Evolutionary conservation across 1,140 invertebrate genomes (phyloP), one percentile per base, ranked within the genome.

Genomic region (Drosophila lini): DNA sequence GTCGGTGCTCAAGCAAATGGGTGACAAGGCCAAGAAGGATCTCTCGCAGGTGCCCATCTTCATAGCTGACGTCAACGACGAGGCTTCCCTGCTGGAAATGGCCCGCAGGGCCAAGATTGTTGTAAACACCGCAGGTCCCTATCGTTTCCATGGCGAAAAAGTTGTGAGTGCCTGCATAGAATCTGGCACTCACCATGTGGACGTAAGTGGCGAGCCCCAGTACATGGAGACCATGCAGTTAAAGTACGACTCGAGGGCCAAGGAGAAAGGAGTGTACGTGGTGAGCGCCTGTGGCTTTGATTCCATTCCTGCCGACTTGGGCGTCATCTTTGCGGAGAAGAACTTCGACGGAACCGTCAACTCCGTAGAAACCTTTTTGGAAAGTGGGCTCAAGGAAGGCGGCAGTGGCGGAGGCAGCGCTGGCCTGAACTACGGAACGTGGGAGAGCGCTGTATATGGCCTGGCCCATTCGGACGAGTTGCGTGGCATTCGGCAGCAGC

Each of bases 261-360:
- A 95, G 88, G 95, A 97, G 58, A 96, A 95, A 13, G 95, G 94
- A 11, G 93, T 98, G 1, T 98, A 97, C 86, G 93, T 99, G 13
- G 93, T 99, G 16, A 97, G 96, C 78, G 96, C 97, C 9, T 98
- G 98, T 93, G 98, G 98, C 1, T 97, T 98, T 91, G 98, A 98
- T 80, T 95, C 95, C 67, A 96, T 99, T 76, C 98, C 98, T 2
- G 94, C 94, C 48, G 98, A 99, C 86, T 93, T 98, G 91, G 98
- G 98, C 9, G 91, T 96, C 3, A 84, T 96, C 15, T 97, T 94
- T 88, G 92, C 97, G 11, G 94, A 96, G 80, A 91, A 97, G 63
- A 94, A 97, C 73, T 97, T 97, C 85, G 92, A 94, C 68, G 97
- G 96, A 15, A 94, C 95, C 44, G 80, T 97, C 7, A 97, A 97